These are phyloP conservation scores for Bellardia pandia DNA, from an alignment of 2,888 invertebrate genomes.

Conservation along the genomic window DNA sequence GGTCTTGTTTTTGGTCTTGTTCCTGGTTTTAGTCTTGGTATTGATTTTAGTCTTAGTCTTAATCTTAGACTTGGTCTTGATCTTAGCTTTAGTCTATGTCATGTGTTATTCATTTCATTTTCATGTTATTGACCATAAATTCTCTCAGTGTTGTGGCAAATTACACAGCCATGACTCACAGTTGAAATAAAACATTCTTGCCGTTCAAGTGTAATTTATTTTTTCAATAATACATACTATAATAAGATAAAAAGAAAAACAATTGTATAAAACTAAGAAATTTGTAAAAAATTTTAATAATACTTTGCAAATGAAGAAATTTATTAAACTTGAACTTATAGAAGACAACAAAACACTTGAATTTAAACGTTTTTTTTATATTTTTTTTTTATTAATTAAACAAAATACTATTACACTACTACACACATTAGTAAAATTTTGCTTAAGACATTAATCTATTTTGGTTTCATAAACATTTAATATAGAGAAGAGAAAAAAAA, in stretches of 20 bases:
- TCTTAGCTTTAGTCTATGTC: no score
- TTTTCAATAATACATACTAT: background rate
- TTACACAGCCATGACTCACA: constrained; percentile 8
- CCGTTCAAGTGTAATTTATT: constrained; percentile 7
- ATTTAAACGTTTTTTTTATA: constrained; percentile 4
- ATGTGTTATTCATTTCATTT: no score
- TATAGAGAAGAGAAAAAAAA: constrained; percentile 8
- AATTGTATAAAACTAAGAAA: constrained; percentile 24
- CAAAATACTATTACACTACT: background rate
- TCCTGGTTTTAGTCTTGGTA: no score
- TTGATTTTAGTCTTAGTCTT: no score
- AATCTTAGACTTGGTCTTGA: no score
- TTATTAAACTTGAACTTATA: constrained; percentile 54
- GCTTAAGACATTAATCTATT: constrained; percentile 18
- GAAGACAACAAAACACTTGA: constrained; percentile 4
- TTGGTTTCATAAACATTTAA: background rate
- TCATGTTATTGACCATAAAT: background rate
- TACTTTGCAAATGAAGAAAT: constrained; percentile 14
- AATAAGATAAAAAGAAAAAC: background rate
- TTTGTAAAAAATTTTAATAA: background rate
- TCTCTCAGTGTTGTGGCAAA: background rate
- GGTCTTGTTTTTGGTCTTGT: no score
- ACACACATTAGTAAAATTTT: background rate
- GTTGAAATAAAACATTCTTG: background rate
- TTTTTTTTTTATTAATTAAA: background rate